Evolutionary conservation across 1,140 invertebrate species (phyloP).

Genomic region (Zaprionus kolodkinae): DNA sequence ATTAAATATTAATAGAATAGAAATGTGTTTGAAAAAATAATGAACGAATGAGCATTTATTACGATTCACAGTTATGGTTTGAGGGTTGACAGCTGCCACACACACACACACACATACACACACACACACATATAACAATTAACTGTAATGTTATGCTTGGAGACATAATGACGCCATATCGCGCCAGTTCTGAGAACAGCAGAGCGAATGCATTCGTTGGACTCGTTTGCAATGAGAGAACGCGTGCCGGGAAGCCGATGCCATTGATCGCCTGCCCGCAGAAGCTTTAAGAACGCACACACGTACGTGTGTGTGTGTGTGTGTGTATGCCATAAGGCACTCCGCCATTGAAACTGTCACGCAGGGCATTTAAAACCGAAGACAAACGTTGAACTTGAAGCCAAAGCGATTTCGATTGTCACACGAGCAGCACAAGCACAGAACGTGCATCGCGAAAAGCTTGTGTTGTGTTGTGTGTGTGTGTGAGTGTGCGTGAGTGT

Average conservation of each 20-base stretch:
- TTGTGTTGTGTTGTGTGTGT: neutral
- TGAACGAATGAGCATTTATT: conserved; percentile 2
- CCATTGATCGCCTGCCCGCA: conserved; percentile 24
- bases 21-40: conserved; percentile 23
- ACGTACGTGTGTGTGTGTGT: neutral
- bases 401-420: conserved; percentile 72
- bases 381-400: conserved; percentile 71
- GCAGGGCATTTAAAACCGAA: conserved; percentile 65
- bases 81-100: neutral
- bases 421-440: conserved; percentile 59
- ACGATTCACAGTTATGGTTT: neutral
- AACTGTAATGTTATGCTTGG: conserved; percentile 5
- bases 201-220: conserved; percentile 4
- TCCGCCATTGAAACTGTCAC: conserved; percentile 41
- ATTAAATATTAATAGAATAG: conserved; percentile 57
- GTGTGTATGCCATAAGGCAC: neutral
- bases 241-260: conserved; percentile 15
- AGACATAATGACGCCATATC: conserved; percentile 53
- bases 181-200: neutral
- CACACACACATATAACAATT: conserved; percentile 3
- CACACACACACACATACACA: neutral
- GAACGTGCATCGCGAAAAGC: conserved; percentile 28
- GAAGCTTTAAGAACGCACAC: neutral
- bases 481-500: neutral
- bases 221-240: conserved; percentile 14